Evolutionary conservation across 1,140 invertebrate genomes (phyloP), one percentile per base, ranked within the genome.

Genomic region (Streblospio benedicti): DNA sequence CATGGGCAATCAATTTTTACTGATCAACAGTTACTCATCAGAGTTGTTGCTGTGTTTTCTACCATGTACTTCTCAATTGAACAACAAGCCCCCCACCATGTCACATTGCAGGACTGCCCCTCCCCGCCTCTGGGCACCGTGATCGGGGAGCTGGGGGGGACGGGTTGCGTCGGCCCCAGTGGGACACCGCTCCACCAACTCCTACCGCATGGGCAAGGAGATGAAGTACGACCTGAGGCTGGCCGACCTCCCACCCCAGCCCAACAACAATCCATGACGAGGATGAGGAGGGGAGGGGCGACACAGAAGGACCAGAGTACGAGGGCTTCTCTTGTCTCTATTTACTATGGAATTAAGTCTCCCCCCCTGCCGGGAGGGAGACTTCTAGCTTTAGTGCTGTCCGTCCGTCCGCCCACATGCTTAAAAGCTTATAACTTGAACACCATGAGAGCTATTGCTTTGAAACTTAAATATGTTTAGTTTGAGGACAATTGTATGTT

Each of bases 181-280:
- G 94, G 94, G 91, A 95, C 61, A 93, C 91, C 50, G 92, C 0
- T 86, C 88, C 9, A 93, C 90, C 0, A 97, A 97, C 76, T 94
- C 92, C 0, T 98, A 98, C 73, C 82, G 93, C 44, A 97, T 97
- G 93, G 94, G 94, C 31, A 96, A 96, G 73, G 93, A 97, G 79
- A 90, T 90, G 0, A 94, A 94, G 72, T 97, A 93, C 74, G 94
- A 98, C 74, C 79, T 98, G 0, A 90, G 91, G 66, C 75, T 96
- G 60, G 91, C 91, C 0, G 86, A 90, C 55, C 85, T 88, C 9
- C 88, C 89, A 1, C 84, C 84, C 1, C 87, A 44, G 85, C 70
- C 85, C 20, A 81, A 82, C 49, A 77, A 80, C 56, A 73, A 77
- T n/a, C 57, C 71, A 77, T 23, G 81, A 82, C 16, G 79, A 79